Base-by-base conservation (phyloP, 2,797 vertebrate genomes). In the Harpagifer antarcticus region DNA sequence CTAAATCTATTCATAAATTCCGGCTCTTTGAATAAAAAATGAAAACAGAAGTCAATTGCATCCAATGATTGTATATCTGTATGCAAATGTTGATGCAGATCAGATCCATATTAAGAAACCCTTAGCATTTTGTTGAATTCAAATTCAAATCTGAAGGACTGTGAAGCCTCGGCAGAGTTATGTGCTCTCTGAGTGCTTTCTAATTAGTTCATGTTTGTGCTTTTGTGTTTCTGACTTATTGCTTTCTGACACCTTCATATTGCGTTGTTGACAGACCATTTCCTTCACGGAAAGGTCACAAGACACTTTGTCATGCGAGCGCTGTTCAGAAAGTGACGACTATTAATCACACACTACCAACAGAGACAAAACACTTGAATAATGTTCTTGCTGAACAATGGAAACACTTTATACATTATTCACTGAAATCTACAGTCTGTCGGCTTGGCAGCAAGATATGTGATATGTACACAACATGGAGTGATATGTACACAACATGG, bases 281-380 rank as follows among this genome's bases (percentile, higher is more conserved):
- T 88, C 74, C 84, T 78, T 54, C 78, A 59, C 77, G 77, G 70
- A 90, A 89, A 91, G 83, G 88, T 91, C 90, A 88, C 15, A 0
- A 82, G 73, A 87, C 55, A 62, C 43, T 84, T 75, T 56, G 75
- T 79, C 74, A 73, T 64, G 78, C 68, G 8, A 63, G 65, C 72
- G 40, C 78, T 73, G 76, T 74, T 83, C 63, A 57, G 62, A 55
- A 78, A 72, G 78, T 68, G 77, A 84, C 79, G 78, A 74, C 76
- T 72, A 83, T 88, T 88, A 90, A 90, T 91, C 85, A 79, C 47
- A 53, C 8, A 48, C 53, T 19, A 72, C 52, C 79, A 71, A 74
- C 45, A 56, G 55, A 86, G 68, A 76, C 74, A 70, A 82, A 79
- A 74, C 82, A 48, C 48, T 37, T 70, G 58, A 76, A 81, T 68